A percentile compares a stretch with the other conserved stretches of the same genome.
Evolutionary conservation across 2,113 vertebrate species (phyloP).

Genomic region (Murina feae): DNA sequence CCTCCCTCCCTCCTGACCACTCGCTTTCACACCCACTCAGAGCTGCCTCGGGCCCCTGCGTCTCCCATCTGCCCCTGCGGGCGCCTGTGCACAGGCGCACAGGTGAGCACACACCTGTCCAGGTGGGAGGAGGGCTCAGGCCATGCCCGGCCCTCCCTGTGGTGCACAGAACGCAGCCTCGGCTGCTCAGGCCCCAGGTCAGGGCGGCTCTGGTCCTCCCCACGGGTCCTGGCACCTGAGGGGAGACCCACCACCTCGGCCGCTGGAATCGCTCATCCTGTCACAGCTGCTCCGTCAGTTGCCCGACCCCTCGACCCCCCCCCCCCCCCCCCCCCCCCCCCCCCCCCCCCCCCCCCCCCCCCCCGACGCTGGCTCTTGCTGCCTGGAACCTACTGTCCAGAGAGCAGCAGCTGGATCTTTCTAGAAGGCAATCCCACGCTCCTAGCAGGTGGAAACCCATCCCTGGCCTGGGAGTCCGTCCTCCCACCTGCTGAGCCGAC

Average conservation of each 20-base stretch:
- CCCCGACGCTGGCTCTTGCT: fast-evolving
- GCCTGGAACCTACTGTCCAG: neutral
- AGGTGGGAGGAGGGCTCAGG: fast-evolving
- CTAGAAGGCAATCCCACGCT: neutral
- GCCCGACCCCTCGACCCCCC: neutral
- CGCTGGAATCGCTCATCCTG: fast-evolving
- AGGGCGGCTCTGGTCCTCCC: neutral
- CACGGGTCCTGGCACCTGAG: fast-evolving
- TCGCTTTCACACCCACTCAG: fast-evolving
- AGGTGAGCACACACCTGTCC: fast-evolving
- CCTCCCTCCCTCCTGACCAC: fast-evolving
- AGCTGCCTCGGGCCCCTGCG: neutral
- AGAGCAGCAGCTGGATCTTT: neutral
- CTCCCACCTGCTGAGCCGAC: fast-evolving
- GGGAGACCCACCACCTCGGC: fast-evolving
- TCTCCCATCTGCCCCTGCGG: fast-evolving
- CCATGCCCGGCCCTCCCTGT: fast-evolving
- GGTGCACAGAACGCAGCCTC: neutral
- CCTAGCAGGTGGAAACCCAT: no score
- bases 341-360: neutral
- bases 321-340: neutral
- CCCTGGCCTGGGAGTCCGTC: neutral
- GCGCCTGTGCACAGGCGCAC: fast-evolving
- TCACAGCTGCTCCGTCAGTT: fast-evolving
- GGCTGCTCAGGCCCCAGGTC: fast-evolving